A percentile compares a stretch with the other conserved stretches of the same genome.
These are phyloP conservation scores for Parazoanthus swiftii DNA, from an alignment of 92 coral and sea anemone species.

Conservation along the genomic window DNA sequence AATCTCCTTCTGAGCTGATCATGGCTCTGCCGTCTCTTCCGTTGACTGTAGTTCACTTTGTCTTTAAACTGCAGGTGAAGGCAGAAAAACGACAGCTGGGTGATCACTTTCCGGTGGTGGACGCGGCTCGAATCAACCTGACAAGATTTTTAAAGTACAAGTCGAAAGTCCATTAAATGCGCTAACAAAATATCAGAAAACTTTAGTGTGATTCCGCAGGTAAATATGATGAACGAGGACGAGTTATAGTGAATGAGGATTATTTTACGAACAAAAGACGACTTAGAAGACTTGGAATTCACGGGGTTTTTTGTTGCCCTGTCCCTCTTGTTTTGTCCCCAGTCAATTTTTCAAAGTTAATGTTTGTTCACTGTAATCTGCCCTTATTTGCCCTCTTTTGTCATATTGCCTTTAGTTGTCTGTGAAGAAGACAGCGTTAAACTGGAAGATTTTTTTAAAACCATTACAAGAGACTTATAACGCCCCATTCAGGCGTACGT, in stretches of 20 bases:
- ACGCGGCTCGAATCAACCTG: conserved; percentile 89
- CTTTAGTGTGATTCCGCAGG: background rate
- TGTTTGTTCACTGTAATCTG: background rate
- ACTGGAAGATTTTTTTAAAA: too few species aligned
- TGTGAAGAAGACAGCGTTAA: too few species aligned
- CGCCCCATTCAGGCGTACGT: too few species aligned
- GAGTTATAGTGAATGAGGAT: background rate
- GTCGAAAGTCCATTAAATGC: conserved; percentile 59
- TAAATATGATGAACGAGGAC: background rate
- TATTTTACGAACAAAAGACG: background rate
- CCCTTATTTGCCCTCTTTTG: background rate
- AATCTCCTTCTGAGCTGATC: too few species aligned
- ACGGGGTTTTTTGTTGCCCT: background rate
- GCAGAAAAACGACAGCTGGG: conserved; percentile 77
- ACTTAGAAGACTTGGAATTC: background rate
- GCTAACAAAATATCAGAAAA: background rate
- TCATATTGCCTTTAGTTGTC: too few species aligned
- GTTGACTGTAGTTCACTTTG: background rate
- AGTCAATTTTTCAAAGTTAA: background rate
- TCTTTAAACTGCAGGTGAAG: conserved; percentile 65
- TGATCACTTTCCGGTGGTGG: conserved; percentile 85
- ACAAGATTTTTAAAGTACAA: conserved; percentile 92
- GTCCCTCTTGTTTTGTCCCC: background rate
- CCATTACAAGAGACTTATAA: too few species aligned
- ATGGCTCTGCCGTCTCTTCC: background rate